Base-by-base conservation (phyloP, 2,888 invertebrate genomes). In the Globia sparganii region DNA sequence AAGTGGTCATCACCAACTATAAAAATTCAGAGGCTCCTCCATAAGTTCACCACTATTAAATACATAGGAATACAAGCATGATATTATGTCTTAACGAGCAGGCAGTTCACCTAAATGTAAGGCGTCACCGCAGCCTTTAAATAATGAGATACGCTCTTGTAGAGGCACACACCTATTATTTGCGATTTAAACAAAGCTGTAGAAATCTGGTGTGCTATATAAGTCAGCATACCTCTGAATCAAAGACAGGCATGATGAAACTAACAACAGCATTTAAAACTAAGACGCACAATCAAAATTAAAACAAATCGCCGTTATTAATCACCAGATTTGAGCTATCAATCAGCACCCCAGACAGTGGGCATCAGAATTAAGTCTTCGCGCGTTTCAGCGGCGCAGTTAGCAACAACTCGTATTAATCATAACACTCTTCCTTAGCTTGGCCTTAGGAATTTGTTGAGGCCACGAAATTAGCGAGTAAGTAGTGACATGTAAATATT, bases 361-460 rank as follows among this genome's bases (percentile, higher is more conserved):
- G 59, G 75, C 78, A 80, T 83, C 83, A 69, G 61, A 69, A 72
- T 70, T 75, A 74, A 82, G 71, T 66, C 72, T n/a, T 28, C 66
- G 59, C 71, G 37, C 58, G 28, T 72, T 86, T 86, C 77, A 58
- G 37, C 81, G 59, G 82, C 77, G 65, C 74, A 78, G 69, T 85
- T 85, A 21, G n/a, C 13, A 87, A 87, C 85, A 87, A 87, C 79
- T 88, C 88, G 58, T 77, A 87, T 87, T 88, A 88, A 87, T 87
- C 88, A 87, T 85, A 87, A 80, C 79, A 87, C 76, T 77, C 84
- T 76, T 75, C 74, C 73, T 84, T 72, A 68, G 78, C 37, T 43
- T 69, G 61, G 73, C 61, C 72, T 83, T 66, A 53, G 53, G 11
- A 67, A 40, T 37, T 59, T 67, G 31, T 56, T 49, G 77, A 65